These are phyloP conservation scores for Coccyzus lansbergi DNA, from an alignment of 2,797 vertebrate species.

Conservation along the genomic window DNA sequence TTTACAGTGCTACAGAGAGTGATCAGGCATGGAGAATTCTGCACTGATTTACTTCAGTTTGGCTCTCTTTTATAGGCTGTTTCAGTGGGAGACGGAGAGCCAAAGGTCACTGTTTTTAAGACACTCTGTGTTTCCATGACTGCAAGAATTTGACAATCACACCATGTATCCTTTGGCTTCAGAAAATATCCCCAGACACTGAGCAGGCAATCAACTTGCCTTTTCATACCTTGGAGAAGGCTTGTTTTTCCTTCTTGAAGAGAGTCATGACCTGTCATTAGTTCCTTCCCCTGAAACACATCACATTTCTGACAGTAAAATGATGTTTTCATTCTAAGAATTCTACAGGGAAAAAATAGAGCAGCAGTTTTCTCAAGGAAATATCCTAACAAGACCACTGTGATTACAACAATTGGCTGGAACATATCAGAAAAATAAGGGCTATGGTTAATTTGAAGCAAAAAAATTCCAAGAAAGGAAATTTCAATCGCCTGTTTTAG, in stretches of 20 bases:
- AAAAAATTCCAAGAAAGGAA: constrained; percentile 31
- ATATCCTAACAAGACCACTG: constrained; percentile 38
- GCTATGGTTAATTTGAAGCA: not conserved
- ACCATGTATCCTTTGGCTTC: constrained; percentile 38
- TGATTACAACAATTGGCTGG: constrained; percentile 45
- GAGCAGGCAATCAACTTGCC: constrained; percentile 43
- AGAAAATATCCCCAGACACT: constrained; percentile 58
- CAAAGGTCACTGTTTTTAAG: constrained; percentile 54
- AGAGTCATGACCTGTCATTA: constrained; percentile 67
- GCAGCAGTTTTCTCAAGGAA: constrained; percentile 54
- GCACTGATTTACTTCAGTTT: not conserved
- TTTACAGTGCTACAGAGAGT: not conserved
- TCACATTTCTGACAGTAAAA: constrained; percentile 60
- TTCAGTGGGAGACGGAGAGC: constrained; percentile 3
- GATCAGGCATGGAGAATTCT: not conserved
- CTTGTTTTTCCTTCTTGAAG: constrained; percentile 60
- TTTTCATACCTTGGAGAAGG: constrained; percentile 36
- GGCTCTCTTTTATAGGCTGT: not conserved
- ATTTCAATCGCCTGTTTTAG: not conserved
- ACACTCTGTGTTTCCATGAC: constrained; percentile 26
- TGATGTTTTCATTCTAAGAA: constrained; percentile 63
- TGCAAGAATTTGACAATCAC: constrained; percentile 62
- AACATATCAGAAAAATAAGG: constrained; percentile 38
- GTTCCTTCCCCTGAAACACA: constrained; percentile 62
- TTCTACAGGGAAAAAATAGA: constrained; percentile 36